A percentile compares a stretch with the other conserved stretches of the same genome.
Conservation (phyloP, 37 sponge, comb jelly and placozoan genomes). For the Aplysina aerophoba region DNA sequence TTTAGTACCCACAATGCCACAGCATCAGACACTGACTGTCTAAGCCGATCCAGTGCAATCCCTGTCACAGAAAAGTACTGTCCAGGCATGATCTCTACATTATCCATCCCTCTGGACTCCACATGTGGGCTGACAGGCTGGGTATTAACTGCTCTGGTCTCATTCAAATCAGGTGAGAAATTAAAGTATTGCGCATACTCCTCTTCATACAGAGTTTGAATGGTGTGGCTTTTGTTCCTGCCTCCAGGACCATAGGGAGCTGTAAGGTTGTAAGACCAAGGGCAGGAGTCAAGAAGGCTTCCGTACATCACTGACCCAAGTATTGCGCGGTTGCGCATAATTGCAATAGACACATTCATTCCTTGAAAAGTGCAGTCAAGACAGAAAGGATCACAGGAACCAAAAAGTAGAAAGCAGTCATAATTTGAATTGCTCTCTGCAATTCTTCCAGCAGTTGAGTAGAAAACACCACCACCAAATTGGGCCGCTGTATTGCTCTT, state of each 20-base stretch:
- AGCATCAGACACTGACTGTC: neutral
- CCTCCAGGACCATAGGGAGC: constrained; percentile 27
- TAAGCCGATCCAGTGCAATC: neutral
- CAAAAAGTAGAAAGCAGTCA: constrained; percentile 27
- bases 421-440: neutral
- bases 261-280: neutral
- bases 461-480: constrained; percentile 1
- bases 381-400: neutral
- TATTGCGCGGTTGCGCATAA: neutral
- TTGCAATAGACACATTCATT: neutral
- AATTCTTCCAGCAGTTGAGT: neutral
- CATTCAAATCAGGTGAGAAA: neutral
- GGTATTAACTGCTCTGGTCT: neutral
- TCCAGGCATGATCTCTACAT: constrained; percentile 1
- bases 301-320: constrained; percentile 15
- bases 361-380: neutral
- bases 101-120: neutral
- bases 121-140: neutral
- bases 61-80: neutral
- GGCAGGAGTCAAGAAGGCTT: neutral
- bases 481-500: neutral
- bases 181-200: neutral
- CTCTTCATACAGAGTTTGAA: neutral
- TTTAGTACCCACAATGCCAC: neutral
- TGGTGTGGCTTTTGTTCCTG: neutral